Percentiles rank a stretch among this genome's conserved stretches.
These are phyloP conservation scores for Trachythela sp. DNA, from an alignment of 64 coral and sea anemone species.

Conservation along the genomic window DNA sequence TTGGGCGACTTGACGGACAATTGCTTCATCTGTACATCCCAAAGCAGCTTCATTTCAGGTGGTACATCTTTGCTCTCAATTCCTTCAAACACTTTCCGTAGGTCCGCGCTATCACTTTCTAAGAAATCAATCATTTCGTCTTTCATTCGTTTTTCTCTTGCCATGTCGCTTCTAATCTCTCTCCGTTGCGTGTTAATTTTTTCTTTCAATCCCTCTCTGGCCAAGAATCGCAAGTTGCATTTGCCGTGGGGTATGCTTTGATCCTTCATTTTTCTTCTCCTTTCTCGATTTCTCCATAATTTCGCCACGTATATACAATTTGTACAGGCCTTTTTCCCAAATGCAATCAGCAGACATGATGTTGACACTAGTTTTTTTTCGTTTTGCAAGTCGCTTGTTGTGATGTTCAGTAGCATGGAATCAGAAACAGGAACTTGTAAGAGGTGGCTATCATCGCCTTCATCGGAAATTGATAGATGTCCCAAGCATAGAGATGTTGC, in stretches of 20 bases:
- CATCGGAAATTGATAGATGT: too few relatives aligned
- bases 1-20: background rate
- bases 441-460: too few relatives aligned
- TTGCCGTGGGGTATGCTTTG: background rate
- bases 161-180: background rate
- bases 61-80: background rate
- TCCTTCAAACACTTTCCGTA: background rate
- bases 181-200: background rate
- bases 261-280: too few relatives aligned
- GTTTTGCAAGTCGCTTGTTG: too few relatives aligned
- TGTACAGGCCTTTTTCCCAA: too few relatives aligned
- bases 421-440: too few relatives aligned
- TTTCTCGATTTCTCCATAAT: too few relatives aligned
- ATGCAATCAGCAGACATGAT: too few relatives aligned
- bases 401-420: too few relatives aligned
- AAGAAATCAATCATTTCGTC: background rate
- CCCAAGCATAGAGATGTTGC: too few relatives aligned
- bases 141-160: background rate
- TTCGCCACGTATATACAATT: too few relatives aligned
- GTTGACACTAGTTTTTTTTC: too few relatives aligned
- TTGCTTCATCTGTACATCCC: background rate
- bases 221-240: background rate
- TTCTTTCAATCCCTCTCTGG: background rate
- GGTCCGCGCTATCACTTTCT: background rate
- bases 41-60: background rate